Evolutionary conservation across 2,888 invertebrate genomes (phyloP).

Genomic region (Halocaridina rubra): DNA sequence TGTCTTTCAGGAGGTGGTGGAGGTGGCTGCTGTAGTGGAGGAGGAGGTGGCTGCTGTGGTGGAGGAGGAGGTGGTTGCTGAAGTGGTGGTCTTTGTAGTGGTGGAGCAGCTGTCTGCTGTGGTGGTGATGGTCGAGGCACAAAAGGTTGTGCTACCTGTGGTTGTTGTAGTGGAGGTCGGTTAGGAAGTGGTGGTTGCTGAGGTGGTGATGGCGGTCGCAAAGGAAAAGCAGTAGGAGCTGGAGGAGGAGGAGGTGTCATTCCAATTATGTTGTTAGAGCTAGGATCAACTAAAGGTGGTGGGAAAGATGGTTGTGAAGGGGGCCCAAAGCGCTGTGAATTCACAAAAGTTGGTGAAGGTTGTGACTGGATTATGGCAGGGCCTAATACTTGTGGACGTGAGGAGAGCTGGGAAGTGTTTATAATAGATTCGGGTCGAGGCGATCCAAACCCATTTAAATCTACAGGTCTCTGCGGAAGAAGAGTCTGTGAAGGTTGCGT

Average conservation of each 20-base stretch:
- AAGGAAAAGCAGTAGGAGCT: background rate
- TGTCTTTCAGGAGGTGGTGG: too few relatives aligned
- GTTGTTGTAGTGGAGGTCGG: too few relatives aligned
- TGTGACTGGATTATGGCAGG: background rate
- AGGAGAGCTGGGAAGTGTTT: background rate
- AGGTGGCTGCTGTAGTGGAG: too few relatives aligned
- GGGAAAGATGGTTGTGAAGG: conserved; percentile 17
- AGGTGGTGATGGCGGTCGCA: background rate
- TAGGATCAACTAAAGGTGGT: conserved; percentile 17
- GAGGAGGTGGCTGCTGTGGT: background rate
- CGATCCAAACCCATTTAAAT: conserved; percentile 5
- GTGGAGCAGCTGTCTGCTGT: too few relatives aligned
- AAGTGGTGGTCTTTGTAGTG: too few relatives aligned
- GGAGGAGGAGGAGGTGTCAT: conserved; percentile 58
- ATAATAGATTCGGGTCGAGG: conserved; percentile 26
- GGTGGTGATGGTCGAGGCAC: too few relatives aligned
- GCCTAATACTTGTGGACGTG: background rate
- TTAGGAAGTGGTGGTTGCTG: background rate
- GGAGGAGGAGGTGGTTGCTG: background rate
- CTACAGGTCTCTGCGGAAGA: background rate
- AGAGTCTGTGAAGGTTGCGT: background rate
- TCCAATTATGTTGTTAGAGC: conserved; percentile 41
- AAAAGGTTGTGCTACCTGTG: too few relatives aligned
- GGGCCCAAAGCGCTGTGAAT: background rate
- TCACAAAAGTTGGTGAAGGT: background rate